These are phyloP conservation scores for Pheosia tremula DNA, from an alignment of 2,888 invertebrate species.

Conservation along the genomic window DNA sequence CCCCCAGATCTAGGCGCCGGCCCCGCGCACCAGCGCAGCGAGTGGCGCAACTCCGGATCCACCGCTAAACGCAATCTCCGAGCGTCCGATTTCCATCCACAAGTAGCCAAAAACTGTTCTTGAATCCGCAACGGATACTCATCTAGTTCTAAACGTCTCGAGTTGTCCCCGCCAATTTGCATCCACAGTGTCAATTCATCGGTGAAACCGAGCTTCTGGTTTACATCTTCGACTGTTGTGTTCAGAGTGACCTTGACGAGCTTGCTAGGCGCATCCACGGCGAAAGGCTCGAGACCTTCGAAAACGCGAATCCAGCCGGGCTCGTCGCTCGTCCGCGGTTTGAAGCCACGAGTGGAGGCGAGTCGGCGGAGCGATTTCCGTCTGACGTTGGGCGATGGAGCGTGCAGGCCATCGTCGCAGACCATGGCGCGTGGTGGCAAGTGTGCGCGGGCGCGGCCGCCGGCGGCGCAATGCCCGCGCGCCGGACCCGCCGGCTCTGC, in stretches of 20 bases:
- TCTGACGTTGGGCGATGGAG: slow-evolving; percentile 76
- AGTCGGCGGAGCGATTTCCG: slow-evolving; percentile 79
- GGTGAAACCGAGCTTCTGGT: slow-evolving; percentile 76
- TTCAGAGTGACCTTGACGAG: slow-evolving; percentile 84
- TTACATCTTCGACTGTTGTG: slow-evolving; percentile 82
- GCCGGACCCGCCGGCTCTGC: slow-evolving; percentile 67
- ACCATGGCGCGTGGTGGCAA: slow-evolving; percentile 75
- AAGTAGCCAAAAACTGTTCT: slow-evolving; percentile 84
- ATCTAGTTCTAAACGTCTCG: slow-evolving; percentile 79
- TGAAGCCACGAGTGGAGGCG: slow-evolving; percentile 80
- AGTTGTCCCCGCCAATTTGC: slow-evolving; percentile 83
- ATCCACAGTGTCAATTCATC: slow-evolving; percentile 80
- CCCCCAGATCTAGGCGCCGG: slow-evolving; percentile 80
- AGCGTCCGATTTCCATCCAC: slow-evolving; percentile 85
- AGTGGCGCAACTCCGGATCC: slow-evolving; percentile 86
- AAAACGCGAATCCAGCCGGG: slow-evolving; percentile 87
- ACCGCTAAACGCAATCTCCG: slow-evolving; percentile 86
- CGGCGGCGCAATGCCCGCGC: slow-evolving; percentile 67
- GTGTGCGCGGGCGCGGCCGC: slow-evolving; percentile 66
- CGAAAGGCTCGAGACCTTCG: slow-evolving; percentile 81
- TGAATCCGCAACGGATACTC: slow-evolving; percentile 86
- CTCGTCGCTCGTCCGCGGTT: slow-evolving; percentile 57
- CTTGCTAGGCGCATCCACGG: slow-evolving; percentile 79
- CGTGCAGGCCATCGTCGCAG: slow-evolving; percentile 77
- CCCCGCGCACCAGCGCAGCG: slow-evolving; percentile 86